phyloP scores from a whole-genome alignment of 2,888 invertebrate species.

The Heliconius hortense region DNA sequence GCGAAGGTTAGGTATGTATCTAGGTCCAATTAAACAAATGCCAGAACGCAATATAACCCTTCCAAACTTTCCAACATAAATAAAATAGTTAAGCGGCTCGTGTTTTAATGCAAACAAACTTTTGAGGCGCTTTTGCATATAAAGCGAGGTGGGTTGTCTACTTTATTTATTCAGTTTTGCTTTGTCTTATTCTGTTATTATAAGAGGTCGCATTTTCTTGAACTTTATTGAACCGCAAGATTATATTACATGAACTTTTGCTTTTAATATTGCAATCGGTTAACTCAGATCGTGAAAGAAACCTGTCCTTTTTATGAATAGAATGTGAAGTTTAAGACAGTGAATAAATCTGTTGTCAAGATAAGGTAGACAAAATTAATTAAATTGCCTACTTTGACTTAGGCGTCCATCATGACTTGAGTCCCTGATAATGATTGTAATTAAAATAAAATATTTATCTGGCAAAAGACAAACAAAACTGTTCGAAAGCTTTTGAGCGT shows the following conservation, averaged over 20 bases:
- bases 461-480: conserved; percentile 78
- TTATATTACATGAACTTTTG: conserved; percentile 38
- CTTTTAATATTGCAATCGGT: conserved; percentile 30
- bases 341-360: conserved; percentile 7
- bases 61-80: conserved; percentile 79
- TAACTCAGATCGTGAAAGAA: conserved; percentile 74
- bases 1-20: conserved; percentile 59
- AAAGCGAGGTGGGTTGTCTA: conserved; percentile 83
- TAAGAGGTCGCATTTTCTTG: conserved; percentile 47
- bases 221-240: conserved; percentile 44
- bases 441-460: conserved; percentile 57
- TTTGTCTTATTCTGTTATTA: conserved; percentile 73
- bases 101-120: conserved; percentile 83
- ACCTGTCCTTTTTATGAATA: conserved; percentile 37
- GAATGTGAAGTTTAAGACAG: conserved; percentile 3
- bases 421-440: conserved; percentile 56
- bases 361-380: conserved; percentile 3
- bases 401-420: conserved; percentile 71
- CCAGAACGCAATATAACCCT: conserved; percentile 82
- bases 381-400: conserved; percentile 18
- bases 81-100: conserved; percentile 82
- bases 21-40: conserved; percentile 73
- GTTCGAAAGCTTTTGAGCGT: conserved; percentile 74
- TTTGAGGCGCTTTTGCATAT: conserved; percentile 82
- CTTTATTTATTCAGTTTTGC: conserved; percentile 78